These are phyloP conservation scores for Clytia hemisphaerica DNA, from an alignment of 30 jellyfish, hydroid and myxozoan species.

Conservation along the genomic window DNA sequence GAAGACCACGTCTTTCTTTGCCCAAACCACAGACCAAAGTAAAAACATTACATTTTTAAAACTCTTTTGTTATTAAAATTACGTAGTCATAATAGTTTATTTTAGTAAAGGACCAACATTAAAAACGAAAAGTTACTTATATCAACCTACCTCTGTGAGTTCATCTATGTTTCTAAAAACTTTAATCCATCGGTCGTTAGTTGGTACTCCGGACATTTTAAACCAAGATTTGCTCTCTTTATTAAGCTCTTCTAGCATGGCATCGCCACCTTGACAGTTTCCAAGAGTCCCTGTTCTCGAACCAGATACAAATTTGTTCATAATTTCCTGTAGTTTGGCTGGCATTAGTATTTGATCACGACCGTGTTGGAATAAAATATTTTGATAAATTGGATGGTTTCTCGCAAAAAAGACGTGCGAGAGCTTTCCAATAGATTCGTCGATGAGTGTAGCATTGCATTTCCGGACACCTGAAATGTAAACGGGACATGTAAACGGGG, in stretches of 20 bases:
- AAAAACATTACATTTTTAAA: too few species aligned
- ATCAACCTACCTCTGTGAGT: not conserved
- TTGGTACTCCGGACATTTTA: not conserved
- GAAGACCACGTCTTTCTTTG: too few species aligned
- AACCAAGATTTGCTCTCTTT: constrained; percentile 2
- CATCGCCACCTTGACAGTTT: constrained; percentile 5
- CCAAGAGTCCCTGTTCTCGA: not conserved
- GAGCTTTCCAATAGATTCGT: not conserved
- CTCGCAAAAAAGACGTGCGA: not conserved
- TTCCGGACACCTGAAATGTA: constrained; percentile 5
- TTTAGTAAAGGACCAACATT: too few species aligned
- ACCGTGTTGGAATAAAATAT: not conserved
- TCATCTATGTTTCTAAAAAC: not conserved
- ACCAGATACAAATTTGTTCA: not conserved
- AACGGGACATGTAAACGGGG: too few species aligned
- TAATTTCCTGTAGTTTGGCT: not conserved
- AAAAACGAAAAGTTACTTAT: too few species aligned
- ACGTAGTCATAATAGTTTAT: too few species aligned
- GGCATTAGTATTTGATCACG: not conserved
- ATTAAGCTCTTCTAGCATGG: not conserved
- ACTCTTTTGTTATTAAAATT: too few species aligned
- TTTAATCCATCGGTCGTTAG: not conserved
- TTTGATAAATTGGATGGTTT: not conserved
- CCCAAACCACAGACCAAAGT: too few species aligned
- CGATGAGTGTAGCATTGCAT: not conserved